phyloP scores from a whole-genome alignment of 1,140 invertebrate genomes.

The Papilio xuthus region DNA sequence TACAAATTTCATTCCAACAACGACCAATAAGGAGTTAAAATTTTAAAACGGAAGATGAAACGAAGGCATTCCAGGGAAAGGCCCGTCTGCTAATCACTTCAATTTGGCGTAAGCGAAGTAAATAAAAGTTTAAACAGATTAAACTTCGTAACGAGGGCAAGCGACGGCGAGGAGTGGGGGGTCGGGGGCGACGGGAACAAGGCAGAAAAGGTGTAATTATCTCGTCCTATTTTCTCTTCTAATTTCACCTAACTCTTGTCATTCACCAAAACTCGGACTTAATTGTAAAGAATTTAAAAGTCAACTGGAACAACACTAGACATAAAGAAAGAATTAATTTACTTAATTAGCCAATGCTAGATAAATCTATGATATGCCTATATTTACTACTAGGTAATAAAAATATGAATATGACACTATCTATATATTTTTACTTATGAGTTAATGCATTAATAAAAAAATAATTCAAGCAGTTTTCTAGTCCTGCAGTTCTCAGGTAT shows the following conservation, averaged over 20 bases:
- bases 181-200: constrained; percentile 29
- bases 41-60: constrained; percentile 36
- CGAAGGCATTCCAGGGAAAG: constrained; percentile 30
- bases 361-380: background rate
- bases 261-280: constrained; percentile 40
- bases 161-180: constrained; percentile 40
- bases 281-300: constrained; percentile 12
- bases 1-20: constrained; percentile 20
- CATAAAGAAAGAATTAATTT: background rate
- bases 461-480: too few relatives aligned
- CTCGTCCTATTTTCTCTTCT: constrained; percentile 76
- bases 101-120: constrained; percentile 67
- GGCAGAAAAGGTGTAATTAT: constrained; percentile 63
- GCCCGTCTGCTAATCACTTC: constrained; percentile 61
- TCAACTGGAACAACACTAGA: background rate
- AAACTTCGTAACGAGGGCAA: constrained; percentile 69
- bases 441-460: too few relatives aligned
- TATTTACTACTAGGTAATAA: background rate
- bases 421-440: too few relatives aligned
- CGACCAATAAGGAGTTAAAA: constrained; percentile 30
- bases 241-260: constrained; percentile 70
- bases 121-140: constrained; percentile 80
- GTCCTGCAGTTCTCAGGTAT: background rate
- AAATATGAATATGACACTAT: too few relatives aligned
- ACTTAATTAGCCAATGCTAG: background rate